Percentiles rank a stretch among this genome's conserved stretches.
Conservation (phyloP, 2,797 vertebrate genomes). For the Morus bassanus region DNA sequence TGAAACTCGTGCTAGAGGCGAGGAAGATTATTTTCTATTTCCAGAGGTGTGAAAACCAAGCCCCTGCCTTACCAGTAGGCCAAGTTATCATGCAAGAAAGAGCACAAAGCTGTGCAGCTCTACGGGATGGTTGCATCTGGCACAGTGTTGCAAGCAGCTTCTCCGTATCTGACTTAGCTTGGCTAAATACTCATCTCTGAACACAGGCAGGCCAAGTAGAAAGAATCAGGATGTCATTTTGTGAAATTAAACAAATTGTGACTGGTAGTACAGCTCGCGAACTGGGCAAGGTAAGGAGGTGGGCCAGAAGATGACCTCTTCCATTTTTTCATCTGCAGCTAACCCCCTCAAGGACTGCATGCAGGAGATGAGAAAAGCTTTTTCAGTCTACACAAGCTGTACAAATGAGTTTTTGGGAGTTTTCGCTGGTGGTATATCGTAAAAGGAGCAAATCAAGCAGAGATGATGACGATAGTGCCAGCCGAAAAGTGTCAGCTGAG, state of each 20-base stretch:
- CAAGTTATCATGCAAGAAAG: too few species aligned
- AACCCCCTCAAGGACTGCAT: too few species aligned
- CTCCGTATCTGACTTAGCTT: background rate
- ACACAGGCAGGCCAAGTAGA: background rate
- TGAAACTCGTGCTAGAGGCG: fast-evolving
- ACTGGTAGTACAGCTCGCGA: background rate
- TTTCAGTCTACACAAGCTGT: background rate
- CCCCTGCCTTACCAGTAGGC: too few species aligned
- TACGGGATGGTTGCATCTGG: background rate
- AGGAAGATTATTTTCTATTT: background rate
- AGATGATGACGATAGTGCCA: background rate
- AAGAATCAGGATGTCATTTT: background rate
- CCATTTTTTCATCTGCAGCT: background rate
- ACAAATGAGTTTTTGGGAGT: too few species aligned
- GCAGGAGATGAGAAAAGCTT: background rate
- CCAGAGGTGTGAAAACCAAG: fast-evolving
- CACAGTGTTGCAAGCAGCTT: background rate
- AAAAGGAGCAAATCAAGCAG: background rate
- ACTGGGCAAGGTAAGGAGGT: background rate
- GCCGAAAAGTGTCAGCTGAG: background rate
- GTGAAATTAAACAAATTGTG: too few species aligned
- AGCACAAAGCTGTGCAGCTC: background rate
- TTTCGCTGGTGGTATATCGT: too few species aligned
- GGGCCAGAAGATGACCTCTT: background rate
- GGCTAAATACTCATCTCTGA: background rate